Conservation (phyloP, 2,888 invertebrate genomes). For the Lysandra coridon region DNA sequence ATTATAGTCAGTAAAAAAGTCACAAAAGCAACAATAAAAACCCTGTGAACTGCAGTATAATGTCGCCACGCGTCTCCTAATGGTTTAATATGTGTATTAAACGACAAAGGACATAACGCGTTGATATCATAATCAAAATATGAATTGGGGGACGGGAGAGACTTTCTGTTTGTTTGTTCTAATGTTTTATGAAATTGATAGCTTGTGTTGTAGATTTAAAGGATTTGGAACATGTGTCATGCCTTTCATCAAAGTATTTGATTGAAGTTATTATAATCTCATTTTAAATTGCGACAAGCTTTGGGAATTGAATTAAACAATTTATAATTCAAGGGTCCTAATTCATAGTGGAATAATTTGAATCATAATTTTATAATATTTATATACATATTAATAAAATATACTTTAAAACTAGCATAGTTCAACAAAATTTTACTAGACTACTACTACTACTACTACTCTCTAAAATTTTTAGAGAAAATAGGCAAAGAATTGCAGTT, state of each 20-base stretch:
- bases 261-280: neutral
- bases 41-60: constrained; percentile 68
- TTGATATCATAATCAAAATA: constrained; percentile 80
- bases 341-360: no score
- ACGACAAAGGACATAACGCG: constrained; percentile 66
- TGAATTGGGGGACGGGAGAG: constrained; percentile 65
- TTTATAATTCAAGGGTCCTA: no score
- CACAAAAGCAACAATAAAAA: constrained; percentile 56
- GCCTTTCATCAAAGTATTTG: neutral
- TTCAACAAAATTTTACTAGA: no score
- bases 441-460: no score
- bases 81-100: constrained; percentile 79
- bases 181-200: constrained; percentile 53
- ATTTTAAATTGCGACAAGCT: no score
- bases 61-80: constrained; percentile 73
- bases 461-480: no score
- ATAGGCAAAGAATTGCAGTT: no score
- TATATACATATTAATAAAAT: no score
- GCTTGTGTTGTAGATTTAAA: constrained; percentile 35
- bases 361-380: no score
- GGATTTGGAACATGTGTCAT: constrained; percentile 4
- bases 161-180: constrained; percentile 58
- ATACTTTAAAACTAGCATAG: no score
- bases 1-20: constrained; percentile 34
- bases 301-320: no score